Evolutionary conservation across 2,797 vertebrate genomes (phyloP).

Genomic region (Heteromormyrus szaboi): DNA sequence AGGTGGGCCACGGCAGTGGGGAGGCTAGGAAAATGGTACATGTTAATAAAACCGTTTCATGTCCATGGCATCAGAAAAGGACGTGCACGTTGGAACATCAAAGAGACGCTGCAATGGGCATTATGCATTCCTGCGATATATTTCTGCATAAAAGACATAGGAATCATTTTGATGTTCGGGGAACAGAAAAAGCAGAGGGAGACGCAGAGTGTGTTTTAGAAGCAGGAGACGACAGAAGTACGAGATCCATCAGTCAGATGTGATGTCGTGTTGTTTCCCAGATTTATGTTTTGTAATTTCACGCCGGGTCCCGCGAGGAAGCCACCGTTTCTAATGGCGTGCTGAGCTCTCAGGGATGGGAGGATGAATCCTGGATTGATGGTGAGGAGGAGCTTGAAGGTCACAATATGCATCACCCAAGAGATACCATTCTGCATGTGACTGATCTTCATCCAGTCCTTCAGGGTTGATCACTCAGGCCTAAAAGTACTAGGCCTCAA

Average conservation of each 20-base stretch:
- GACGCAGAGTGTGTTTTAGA: background rate
- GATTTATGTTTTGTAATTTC: background rate
- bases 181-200: background rate
- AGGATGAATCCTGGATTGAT: slow-evolving; percentile 35
- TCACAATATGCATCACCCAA: slow-evolving; percentile 21
- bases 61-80: background rate
- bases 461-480: background rate
- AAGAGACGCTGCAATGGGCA: background rate
- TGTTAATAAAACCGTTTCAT: slow-evolving; percentile 5
- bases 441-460: background rate
- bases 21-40: background rate
- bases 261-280: slow-evolving; percentile 40
- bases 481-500: background rate
- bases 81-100: background rate
- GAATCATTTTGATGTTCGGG: slow-evolving; percentile 6
- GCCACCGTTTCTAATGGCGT: background rate
- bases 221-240: slow-evolving; percentile 22
- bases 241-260: slow-evolving; percentile 38
- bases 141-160: slow-evolving; percentile 4
- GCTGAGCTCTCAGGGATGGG: slow-evolving; percentile 25
- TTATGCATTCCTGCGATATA: background rate
- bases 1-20: background rate
- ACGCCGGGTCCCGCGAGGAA: slow-evolving; percentile 21
- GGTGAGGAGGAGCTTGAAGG: slow-evolving; percentile 28
- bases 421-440: background rate